Percentiles rank a stretch among this genome's conserved stretches.
Evolutionary conservation across 2,797 vertebrate genomes (phyloP).

Genomic region (Avahi laniger): DNA sequence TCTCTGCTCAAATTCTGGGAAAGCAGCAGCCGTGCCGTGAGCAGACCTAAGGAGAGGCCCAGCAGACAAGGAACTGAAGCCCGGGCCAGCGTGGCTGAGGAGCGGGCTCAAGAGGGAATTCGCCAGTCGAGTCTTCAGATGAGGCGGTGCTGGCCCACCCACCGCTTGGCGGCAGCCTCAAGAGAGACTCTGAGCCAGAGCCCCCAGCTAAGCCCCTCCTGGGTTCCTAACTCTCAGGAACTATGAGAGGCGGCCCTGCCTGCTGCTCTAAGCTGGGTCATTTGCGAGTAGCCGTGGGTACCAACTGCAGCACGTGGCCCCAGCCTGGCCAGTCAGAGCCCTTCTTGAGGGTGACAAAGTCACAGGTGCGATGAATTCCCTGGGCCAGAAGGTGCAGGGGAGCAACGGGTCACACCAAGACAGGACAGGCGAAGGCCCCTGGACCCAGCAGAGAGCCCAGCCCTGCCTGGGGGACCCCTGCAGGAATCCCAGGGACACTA

Average conservation of each 20-base stretch:
- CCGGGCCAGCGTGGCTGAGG: not conserved
- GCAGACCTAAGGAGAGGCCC: not conserved
- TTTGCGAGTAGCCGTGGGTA: not conserved
- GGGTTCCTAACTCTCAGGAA: not conserved
- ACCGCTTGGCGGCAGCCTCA: not conserved
- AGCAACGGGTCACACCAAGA: not conserved
- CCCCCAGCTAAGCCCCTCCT: not conserved
- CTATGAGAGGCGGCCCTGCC: accelerated
- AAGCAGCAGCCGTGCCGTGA: not conserved
- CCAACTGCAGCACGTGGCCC: accelerated
- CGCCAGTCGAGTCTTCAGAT: accelerated
- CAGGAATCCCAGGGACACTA: not conserved
- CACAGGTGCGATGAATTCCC: not conserved
- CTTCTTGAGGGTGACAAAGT: not conserved
- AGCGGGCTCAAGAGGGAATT: not conserved
- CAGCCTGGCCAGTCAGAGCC: not conserved
- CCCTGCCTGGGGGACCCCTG: not conserved
- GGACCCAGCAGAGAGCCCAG: not conserved
- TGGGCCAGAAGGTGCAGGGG: not conserved
- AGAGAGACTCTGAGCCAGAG: not conserved
- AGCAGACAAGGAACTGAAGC: not conserved
- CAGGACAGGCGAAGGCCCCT: not conserved
- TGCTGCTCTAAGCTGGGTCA: not conserved
- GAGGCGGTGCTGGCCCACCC: not conserved
- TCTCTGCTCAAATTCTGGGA: not conserved